Percentiles rank a stretch among this genome's conserved stretches.
Evolutionary conservation across 2,113 vertebrate genomes (phyloP).

Genomic region (Lasiurus borealis): DNA sequence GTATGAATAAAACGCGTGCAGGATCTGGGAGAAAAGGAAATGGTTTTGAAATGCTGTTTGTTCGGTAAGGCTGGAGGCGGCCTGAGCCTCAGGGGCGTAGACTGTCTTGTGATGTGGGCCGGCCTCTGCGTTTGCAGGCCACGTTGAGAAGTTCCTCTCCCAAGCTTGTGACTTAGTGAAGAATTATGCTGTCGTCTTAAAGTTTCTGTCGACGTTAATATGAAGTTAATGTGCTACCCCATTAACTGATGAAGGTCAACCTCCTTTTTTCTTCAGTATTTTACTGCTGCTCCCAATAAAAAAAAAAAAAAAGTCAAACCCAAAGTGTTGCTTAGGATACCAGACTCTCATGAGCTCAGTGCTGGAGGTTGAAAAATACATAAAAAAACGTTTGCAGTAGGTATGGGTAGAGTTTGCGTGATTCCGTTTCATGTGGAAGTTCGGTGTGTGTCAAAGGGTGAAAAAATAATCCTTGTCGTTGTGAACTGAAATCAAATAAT

Average conservation of each 20-base stretch:
- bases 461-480: neutral
- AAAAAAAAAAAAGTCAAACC: neutral
- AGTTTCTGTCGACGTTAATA: slow-evolving; percentile 59
- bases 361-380: neutral
- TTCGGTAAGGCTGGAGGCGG: neutral
- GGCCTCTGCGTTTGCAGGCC: neutral
- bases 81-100: neutral
- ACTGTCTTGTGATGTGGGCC: slow-evolving; percentile 15
- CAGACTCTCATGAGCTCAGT: neutral
- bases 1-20: neutral
- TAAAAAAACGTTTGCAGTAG: neutral
- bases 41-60: neutral
- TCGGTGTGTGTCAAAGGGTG: neutral
- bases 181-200: neutral
- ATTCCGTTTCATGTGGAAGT: slow-evolving; percentile 12
- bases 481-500: neutral
- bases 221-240: slow-evolving; percentile 40
- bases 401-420: neutral
- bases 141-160: neutral
- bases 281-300: neutral
- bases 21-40: slow-evolving; percentile 40
- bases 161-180: slow-evolving; percentile 56
- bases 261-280: neutral
- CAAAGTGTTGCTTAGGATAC: slow-evolving; percentile 26
- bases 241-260: slow-evolving; percentile 28